Conservation (phyloP, 2,797 vertebrate species). For the Periparus ater region DNA sequence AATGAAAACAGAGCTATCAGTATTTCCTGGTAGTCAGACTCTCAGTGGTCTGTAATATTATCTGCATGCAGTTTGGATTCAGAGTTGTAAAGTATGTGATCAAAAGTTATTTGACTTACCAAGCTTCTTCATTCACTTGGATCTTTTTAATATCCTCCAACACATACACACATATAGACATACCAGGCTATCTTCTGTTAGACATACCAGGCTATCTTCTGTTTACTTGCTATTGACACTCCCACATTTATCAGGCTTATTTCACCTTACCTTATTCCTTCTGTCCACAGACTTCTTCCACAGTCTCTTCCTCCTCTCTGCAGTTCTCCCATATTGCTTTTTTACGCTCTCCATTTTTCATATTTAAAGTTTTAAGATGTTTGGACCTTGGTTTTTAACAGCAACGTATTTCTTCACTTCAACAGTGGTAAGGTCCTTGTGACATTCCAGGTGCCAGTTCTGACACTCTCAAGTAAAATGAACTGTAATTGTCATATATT, state of each 20-base stretch:
- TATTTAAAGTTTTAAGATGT: conserved; percentile 64
- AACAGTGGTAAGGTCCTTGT: conserved; percentile 5
- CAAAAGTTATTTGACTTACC: neutral
- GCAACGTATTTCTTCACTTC: conserved; percentile 44
- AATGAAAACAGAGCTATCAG: neutral
- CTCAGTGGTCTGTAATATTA: neutral
- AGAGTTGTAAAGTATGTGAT: neutral
- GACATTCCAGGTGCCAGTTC: neutral
- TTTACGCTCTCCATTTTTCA: conserved; percentile 56
- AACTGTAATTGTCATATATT: conserved; percentile 32
- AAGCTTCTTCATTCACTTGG: neutral
- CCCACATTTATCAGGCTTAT: conserved; percentile 43
- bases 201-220: neutral
- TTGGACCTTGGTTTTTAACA: conserved; percentile 54
- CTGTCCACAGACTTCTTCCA: neutral
- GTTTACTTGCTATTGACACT: conserved; percentile 31
- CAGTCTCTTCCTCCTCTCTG: neutral
- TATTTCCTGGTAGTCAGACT: neutral
- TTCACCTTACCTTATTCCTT: conserved; percentile 19
- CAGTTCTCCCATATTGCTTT: conserved; percentile 44
- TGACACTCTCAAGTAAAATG: conserved; percentile 42
- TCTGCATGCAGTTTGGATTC: neutral
- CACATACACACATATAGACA: neutral
- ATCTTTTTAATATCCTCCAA: neutral
- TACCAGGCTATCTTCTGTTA: neutral